A percentile compares a stretch with the other conserved stretches of the same genome.
phyloP scores from a whole-genome alignment of 2,113 vertebrate genomes.

The Trematocara unimaculatum region DNA sequence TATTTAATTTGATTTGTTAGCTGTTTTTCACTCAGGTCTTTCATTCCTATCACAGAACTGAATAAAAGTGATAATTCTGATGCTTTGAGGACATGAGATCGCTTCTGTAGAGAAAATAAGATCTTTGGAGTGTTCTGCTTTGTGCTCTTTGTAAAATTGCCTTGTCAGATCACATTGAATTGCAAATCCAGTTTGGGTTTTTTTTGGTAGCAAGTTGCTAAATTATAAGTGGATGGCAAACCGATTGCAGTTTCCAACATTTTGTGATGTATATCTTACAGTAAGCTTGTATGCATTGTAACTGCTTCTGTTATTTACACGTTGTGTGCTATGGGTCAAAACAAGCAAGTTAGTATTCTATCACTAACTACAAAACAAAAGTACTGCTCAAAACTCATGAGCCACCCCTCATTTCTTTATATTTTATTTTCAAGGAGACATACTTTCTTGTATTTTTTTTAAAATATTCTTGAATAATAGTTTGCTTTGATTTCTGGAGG shows the following conservation, averaged over 20 bases:
- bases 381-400: background rate
- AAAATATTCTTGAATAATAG: background rate
- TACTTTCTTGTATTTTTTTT: background rate
- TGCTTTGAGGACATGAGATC: conserved; percentile 11
- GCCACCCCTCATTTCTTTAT: background rate
- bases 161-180: background rate
- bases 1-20: conserved; percentile 52
- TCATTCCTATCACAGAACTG: conserved; percentile 23
- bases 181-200: background rate
- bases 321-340: background rate
- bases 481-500: background rate
- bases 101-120: conserved; percentile 3
- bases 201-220: background rate
- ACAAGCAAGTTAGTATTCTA: fast-evolving
- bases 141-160: background rate
- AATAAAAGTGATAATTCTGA: conserved; percentile 19
- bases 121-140: background rate
- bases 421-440: background rate
- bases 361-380: background rate
- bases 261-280: background rate
- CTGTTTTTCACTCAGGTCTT: conserved; percentile 24
- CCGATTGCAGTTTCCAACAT: background rate
- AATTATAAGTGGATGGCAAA: background rate
- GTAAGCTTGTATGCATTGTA: background rate
- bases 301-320: background rate